phyloP scores from a whole-genome alignment of 2,113 vertebrate species.

The Forbesichthys papilliferus region DNA sequence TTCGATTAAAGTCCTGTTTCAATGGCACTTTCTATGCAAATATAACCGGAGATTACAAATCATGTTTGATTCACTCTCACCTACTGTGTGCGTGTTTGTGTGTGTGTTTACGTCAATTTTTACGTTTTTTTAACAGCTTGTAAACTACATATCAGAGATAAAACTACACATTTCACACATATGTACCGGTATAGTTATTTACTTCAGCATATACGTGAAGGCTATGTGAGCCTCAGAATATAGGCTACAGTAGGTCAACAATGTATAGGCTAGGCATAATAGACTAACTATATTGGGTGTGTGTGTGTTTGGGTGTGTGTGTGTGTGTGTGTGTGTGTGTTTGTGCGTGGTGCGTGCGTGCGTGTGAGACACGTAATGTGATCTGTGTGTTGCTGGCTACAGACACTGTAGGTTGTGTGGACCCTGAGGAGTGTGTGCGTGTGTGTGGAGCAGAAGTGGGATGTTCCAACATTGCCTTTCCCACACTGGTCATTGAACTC shows the following conservation, averaged over 20 bases:
- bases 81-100: conserved; percentile 3
- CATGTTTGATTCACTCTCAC: too few species aligned
- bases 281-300: not conserved
- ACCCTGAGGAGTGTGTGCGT: conserved; percentile 83
- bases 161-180: too few species aligned
- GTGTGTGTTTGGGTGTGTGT: not conserved
- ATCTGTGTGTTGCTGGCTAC: conserved; percentile 22
- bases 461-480: conserved; percentile 91
- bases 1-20: too few species aligned
- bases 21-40: not conserved
- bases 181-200: too few species aligned
- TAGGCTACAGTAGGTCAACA: too few species aligned
- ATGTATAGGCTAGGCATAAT: too few species aligned
- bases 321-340: not conserved
- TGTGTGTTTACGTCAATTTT: conserved; percentile 13
- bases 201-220: too few species aligned
- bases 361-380: not conserved
- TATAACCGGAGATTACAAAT: not conserved
- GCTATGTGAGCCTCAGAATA: too few species aligned
- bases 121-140: not conserved
- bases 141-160: too few species aligned
- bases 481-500: conserved; percentile 89
- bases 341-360: not conserved
- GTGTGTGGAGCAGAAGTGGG: conserved; percentile 85
- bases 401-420: conserved; percentile 88